These are phyloP conservation scores for Styela plicata DNA, from an alignment of 23 tunicate genomes.

Conservation along the genomic window DNA sequence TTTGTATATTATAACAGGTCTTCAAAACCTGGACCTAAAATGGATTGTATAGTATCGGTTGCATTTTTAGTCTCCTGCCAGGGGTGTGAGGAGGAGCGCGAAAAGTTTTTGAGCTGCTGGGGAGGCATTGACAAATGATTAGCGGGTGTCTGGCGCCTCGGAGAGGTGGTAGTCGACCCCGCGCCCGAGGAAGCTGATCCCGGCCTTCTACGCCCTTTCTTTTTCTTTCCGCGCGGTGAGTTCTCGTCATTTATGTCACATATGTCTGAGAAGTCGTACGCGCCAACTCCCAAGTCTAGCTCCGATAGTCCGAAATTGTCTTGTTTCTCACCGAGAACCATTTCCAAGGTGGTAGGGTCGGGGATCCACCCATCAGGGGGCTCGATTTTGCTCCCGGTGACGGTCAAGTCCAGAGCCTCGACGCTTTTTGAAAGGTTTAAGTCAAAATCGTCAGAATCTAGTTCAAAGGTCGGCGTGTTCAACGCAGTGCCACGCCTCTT, in stretches of 20 bases:
- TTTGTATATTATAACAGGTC: neutral
- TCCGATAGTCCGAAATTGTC: slow-evolving; percentile 27
- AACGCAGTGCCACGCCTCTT: slow-evolving; percentile 4
- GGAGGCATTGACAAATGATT: slow-evolving; percentile 9
- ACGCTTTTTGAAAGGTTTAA: slow-evolving; percentile 43
- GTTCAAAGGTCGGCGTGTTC: slow-evolving; percentile 26
- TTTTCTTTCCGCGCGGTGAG: slow-evolving; percentile 19
- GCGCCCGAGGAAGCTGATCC: slow-evolving; percentile 21
- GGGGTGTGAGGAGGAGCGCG: neutral
- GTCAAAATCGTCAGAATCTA: slow-evolving; percentile 17
- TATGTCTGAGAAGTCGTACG: neutral
- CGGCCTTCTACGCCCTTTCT: slow-evolving; percentile 22
- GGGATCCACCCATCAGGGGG: slow-evolving; percentile 64
- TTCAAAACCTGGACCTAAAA: slow-evolving; percentile 17
- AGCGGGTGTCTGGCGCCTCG: slow-evolving; percentile 5
- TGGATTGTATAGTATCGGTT: slow-evolving; percentile 34
- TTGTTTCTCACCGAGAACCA: slow-evolving; percentile 66
- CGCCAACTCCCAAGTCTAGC: slow-evolving; percentile 8
- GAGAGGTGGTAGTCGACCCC: slow-evolving; percentile 6
- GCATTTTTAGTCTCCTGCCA: slow-evolving; percentile 42
- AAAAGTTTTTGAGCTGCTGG: slow-evolving; percentile 1
- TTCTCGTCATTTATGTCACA: slow-evolving; percentile 15
- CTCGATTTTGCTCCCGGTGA: slow-evolving; percentile 55
- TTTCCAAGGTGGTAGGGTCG: slow-evolving; percentile 44
- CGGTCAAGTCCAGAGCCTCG: slow-evolving; percentile 62